Conservation (phyloP, 2,113 vertebrate species). For the Aptenodytes patagonicus region DNA sequence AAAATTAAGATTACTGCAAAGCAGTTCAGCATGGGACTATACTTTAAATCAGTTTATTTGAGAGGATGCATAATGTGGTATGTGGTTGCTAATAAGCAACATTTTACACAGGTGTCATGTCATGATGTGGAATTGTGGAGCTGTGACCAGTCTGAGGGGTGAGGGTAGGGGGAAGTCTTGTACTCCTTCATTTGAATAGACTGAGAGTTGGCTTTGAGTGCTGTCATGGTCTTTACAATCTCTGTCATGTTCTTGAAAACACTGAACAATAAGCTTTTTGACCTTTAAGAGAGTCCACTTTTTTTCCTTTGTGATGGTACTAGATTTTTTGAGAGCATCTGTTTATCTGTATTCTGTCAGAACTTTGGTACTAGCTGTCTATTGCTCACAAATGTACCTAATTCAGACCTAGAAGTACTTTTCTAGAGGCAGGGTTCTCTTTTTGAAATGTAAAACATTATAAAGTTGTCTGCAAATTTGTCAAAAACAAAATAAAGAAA, state of each 20-base stretch:
- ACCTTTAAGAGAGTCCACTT: background rate
- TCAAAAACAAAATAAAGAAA: background rate
- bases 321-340: background rate
- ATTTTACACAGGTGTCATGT: background rate
- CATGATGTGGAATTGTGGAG: background rate
- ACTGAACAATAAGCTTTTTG: background rate
- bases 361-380: background rate
- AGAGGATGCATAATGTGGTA: too few relatives aligned
- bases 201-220: background rate
- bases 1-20: background rate
- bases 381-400: background rate
- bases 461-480: background rate
- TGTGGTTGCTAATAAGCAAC: too few relatives aligned
- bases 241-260: background rate
- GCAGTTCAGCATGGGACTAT: background rate
- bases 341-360: background rate
- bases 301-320: background rate
- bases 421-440: background rate
- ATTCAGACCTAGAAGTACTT: background rate
- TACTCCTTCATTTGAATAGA: background rate
- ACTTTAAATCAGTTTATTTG: background rate
- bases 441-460: background rate
- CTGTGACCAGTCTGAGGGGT: background rate
- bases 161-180: background rate
- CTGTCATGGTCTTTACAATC: background rate